Conservation (phyloP, 2,888 invertebrate species). For the Anodontia alba region DNA sequence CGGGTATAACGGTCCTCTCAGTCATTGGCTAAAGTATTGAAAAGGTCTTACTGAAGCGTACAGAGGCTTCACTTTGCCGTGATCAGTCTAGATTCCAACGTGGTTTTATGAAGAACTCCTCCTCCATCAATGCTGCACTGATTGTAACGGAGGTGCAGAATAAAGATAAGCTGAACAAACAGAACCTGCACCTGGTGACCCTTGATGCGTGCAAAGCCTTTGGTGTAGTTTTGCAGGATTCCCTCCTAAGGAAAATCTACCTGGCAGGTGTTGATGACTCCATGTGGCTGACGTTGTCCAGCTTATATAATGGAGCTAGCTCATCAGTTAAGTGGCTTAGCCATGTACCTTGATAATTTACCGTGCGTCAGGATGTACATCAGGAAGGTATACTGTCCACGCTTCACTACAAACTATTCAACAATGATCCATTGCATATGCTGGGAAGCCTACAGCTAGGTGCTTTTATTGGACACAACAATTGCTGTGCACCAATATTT, state of each 20-base stretch:
- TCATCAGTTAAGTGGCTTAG: too few relatives aligned
- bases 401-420: background rate
- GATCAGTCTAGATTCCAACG: background rate
- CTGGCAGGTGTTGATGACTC: background rate
- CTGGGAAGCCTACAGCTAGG: background rate
- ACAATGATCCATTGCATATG: background rate
- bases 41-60: too few relatives aligned
- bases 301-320: too few relatives aligned
- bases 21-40: background rate
- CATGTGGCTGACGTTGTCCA: background rate
- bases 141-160: constrained; percentile 3
- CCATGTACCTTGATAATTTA: background rate
- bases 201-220: too few relatives aligned
- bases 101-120: background rate
- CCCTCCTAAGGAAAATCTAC: background rate
- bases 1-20: background rate
- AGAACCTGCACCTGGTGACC: background rate
- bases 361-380: background rate
- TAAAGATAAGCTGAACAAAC: background rate
- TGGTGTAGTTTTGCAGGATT: background rate
- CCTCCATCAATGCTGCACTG: background rate
- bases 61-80: background rate
- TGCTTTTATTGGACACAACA: background rate
- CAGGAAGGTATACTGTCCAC: background rate
- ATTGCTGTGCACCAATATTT: background rate